Evolutionary conservation across 2,113 vertebrate species (phyloP).

Genomic region (Amphilophus citrinellus): DNA sequence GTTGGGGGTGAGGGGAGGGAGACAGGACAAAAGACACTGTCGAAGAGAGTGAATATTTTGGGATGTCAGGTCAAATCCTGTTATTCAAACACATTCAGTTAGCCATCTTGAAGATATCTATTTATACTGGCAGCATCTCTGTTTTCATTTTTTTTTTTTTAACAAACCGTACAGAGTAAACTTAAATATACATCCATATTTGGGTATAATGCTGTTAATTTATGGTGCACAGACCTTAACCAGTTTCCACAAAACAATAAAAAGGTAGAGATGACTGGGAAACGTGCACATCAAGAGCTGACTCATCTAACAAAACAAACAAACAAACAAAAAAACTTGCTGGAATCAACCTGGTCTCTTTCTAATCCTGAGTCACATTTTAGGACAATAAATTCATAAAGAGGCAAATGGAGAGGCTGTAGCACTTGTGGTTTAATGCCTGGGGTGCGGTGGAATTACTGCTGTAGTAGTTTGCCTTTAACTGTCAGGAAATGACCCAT

Average conservation of each 20-base stretch:
- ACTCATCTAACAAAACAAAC: not conserved
- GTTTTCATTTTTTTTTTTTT: not conserved
- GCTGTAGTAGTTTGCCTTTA: constrained; percentile 73
- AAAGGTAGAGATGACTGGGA: not conserved
- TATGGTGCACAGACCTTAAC: not conserved
- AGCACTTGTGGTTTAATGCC: constrained; percentile 68
- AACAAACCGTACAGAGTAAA: not conserved
- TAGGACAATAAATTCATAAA: constrained; percentile 34
- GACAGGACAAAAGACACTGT: no score
- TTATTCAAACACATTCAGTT: not conserved
- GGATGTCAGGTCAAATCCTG: not conserved
- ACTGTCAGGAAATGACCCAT: constrained; percentile 83
- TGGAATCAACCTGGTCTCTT: not conserved
- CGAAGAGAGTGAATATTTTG: not conserved
- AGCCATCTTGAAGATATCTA: not conserved
- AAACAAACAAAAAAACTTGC: not conserved
- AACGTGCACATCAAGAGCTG: not conserved
- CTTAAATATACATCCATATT: not conserved
- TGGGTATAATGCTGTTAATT: not conserved
- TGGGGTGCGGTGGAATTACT: constrained; percentile 72
- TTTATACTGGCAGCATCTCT: not conserved
- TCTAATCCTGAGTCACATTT: constrained; percentile 25
- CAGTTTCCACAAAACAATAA: not conserved
- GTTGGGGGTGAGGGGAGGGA: no score
- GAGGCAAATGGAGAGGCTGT: constrained; percentile 69